Percentiles rank a stretch among this genome's conserved stretches.
phyloP scores from a whole-genome alignment of 2,797 vertebrate species.

The Morelia viridis region DNA sequence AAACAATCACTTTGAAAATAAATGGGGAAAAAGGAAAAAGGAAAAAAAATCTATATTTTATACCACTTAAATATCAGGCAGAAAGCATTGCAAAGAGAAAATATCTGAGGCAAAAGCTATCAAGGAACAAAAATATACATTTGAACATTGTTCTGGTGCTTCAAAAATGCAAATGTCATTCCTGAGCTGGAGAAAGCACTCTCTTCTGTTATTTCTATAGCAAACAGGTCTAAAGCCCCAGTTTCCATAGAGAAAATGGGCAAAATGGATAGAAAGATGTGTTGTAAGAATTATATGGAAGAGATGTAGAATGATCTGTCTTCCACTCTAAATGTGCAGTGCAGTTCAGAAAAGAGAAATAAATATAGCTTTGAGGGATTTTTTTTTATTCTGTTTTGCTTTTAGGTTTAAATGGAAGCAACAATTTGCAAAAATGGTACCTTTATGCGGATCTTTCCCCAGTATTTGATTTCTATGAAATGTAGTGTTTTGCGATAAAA shows the following conservation, averaged over 20 bases:
- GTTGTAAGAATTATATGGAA: constrained; percentile 19
- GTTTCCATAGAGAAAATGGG: constrained; percentile 13
- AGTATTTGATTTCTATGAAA: constrained; percentile 30
- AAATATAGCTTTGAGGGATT: background rate
- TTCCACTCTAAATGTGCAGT: background rate
- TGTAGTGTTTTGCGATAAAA: background rate
- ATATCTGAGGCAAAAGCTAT: background rate
- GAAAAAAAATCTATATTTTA: background rate
- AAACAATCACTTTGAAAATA: background rate
- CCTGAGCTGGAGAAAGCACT: background rate
- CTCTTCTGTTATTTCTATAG: constrained; percentile 6
- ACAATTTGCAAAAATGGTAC: constrained; percentile 20
- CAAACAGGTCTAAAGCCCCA: background rate
- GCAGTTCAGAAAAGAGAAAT: background rate
- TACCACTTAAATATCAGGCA: background rate
- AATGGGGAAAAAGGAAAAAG: background rate
- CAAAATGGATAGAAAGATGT: background rate
- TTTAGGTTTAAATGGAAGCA: constrained; percentile 4
- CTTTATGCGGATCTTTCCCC: constrained; percentile 2
- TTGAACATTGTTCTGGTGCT: background rate
- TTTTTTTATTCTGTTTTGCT: background rate
- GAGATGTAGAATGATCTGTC: background rate
- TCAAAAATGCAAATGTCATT: constrained; percentile 8
- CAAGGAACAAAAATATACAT: background rate
- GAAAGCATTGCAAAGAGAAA: background rate